A percentile compares a stretch with the other conserved stretches of the same genome.
phyloP scores from a whole-genome alignment of 1,140 invertebrate species.

The Dendroctonus ponderosae region DNA sequence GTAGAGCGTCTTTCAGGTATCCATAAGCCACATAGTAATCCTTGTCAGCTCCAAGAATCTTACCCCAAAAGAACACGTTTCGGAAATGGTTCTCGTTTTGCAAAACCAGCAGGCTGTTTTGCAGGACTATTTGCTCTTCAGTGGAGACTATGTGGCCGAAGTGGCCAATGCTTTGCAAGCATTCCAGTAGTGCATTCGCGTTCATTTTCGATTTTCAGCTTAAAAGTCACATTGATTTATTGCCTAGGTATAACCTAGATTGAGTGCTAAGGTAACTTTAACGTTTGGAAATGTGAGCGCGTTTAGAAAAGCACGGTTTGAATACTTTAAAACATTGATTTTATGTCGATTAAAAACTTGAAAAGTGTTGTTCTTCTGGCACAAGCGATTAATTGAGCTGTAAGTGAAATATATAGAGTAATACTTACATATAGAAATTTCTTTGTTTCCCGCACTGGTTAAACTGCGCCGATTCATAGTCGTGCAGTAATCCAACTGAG shows the following conservation, averaged over 20 bases:
- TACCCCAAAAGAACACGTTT: conserved; percentile 73
- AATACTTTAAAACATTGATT: no score
- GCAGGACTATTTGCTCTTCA: conserved; percentile 64
- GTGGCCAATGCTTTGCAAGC: conserved; percentile 52
- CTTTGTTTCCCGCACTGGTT: neutral
- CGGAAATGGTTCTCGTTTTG: conserved; percentile 75
- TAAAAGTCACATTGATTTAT: no score
- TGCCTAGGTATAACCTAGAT: no score
- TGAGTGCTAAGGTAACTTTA: no score
- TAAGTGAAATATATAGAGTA: neutral
- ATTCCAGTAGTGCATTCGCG: conserved; percentile 42
- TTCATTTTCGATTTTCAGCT: conserved; percentile 40
- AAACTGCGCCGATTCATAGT: no score
- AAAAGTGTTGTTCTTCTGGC: no score
- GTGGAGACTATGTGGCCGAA: conserved; percentile 62
- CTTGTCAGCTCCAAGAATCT: conserved; percentile 62
- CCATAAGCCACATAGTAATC: conserved; percentile 77
- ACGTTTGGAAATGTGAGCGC: no score
- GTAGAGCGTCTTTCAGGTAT: conserved; percentile 64
- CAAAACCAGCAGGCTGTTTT: conserved; percentile 68
- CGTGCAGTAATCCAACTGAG: no score
- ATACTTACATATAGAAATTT: conserved; percentile 17
- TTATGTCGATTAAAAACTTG: no score
- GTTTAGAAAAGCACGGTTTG: no score
- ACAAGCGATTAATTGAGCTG: no score